These are phyloP conservation scores for Xenopus tropicalis DNA, from an alignment of 2,113 vertebrate species.

Conservation along the genomic window DNA sequence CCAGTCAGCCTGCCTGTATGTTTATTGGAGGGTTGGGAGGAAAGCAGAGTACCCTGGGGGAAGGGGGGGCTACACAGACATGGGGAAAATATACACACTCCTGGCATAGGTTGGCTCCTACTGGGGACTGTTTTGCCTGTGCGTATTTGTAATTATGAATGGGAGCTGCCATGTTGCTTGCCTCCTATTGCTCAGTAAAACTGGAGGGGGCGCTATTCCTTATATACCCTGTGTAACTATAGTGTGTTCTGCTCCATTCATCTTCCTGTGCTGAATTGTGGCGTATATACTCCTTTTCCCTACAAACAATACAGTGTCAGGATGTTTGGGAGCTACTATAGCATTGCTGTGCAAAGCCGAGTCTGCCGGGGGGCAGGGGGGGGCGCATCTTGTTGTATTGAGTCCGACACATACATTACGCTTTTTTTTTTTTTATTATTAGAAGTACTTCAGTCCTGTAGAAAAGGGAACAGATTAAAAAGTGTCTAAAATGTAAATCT, in stretches of 20 bases:
- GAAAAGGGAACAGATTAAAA: constrained; percentile 80
- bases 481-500: constrained; percentile 86
- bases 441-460: constrained; percentile 47
- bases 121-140: too few relatives aligned
- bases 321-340: background rate
- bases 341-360: background rate
- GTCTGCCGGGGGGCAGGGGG: constrained; percentile 7
- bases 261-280: background rate
- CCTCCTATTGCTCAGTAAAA: too few relatives aligned
- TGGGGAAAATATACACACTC: too few relatives aligned
- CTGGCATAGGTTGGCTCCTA: too few relatives aligned
- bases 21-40: too few relatives aligned
- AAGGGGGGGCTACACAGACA: too few relatives aligned
- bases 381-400: background rate
- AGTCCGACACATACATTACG: constrained; percentile 4
- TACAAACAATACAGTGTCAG: background rate
- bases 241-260: background rate
- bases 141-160: too few relatives aligned
- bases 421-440: constrained; percentile 12
- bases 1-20: too few relatives aligned
- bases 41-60: too few relatives aligned
- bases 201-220: too few relatives aligned
- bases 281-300: background rate
- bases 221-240: too few relatives aligned
- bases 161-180: too few relatives aligned